Evolutionary conservation across 1,140 invertebrate genomes (phyloP), one percentile per base, ranked within the genome.

Genomic region (Saccostrea glomerata): DNA sequence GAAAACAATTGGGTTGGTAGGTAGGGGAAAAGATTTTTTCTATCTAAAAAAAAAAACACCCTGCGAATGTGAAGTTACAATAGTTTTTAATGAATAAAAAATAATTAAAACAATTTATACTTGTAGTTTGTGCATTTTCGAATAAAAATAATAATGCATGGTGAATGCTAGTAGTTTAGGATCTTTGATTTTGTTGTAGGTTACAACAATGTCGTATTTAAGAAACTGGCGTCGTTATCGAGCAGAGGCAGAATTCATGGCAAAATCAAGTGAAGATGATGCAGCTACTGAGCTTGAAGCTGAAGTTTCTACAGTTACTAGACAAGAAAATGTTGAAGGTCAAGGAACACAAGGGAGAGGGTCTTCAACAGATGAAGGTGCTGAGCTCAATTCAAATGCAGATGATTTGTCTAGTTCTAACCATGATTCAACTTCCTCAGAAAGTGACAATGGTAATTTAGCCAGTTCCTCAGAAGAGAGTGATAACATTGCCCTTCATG

Each of bases 191-290:
- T 60, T 60, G 13, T 60, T 60, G 58, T 60, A 60, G 58, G 12
- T 60, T 20, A 13, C 20, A 60, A 60, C 13, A 60, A 86, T 86
- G 85, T 60, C 58, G 12, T 86, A 86, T 36, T 9, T 40, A 17
- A 40, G 85, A 86, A 47, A 77, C 13, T 86, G 66, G 85, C 58
- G 85, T 23, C 36, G 47, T 23, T 73, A 77, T 73, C 85, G 73
- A 73, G 85, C 85, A 54, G 85, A 86, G 55, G 85, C 58, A 73
- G 66, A 73, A 47, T 36, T 4, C 25, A 47, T 86, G 23, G 70
- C 54, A 56, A 23, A 56, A 77, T 15, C 36, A 7, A 86, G 85
- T 86, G 63, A 73, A 15, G 73, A 77, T 40, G 73, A 77, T 30
- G 20, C 13, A 60, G 12, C 58, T 60, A 15, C 58, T 60, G 58